These are phyloP conservation scores for Glyphotaelius pellucidus DNA, from an alignment of 2,888 invertebrate species.

Conservation along the genomic window DNA sequence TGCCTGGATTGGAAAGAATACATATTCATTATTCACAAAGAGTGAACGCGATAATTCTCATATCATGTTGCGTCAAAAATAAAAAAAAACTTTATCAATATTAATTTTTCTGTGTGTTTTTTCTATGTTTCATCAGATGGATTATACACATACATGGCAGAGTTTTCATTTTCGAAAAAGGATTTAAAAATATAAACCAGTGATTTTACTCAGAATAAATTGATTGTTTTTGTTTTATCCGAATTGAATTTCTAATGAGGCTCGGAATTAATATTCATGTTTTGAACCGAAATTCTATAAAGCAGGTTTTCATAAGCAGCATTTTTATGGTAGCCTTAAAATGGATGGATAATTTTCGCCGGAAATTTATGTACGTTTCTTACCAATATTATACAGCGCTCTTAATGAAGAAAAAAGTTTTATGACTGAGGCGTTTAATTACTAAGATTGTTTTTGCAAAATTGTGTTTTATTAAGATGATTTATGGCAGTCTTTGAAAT, in stretches of 20 bases:
- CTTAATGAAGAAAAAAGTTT: constrained; percentile 2
- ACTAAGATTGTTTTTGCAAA: background rate
- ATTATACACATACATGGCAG: background rate
- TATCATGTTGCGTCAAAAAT: background rate
- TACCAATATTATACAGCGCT: background rate
- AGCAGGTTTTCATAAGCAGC: background rate
- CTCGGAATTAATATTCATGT: background rate
- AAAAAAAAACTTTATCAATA: too few relatives aligned
- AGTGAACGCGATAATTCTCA: background rate
- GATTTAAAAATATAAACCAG: background rate
- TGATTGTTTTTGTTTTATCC: background rate
- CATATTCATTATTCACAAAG: background rate
- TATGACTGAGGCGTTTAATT: background rate
- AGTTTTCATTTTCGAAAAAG: background rate
- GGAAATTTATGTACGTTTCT: background rate
- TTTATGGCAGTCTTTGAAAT: background rate
- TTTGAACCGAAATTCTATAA: background rate
- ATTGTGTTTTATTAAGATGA: background rate
- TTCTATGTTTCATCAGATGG: background rate
- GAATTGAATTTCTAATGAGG: constrained; percentile 2
- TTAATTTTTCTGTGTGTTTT: too few relatives aligned
- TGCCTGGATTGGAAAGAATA: too few relatives aligned
- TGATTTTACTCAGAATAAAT: background rate
- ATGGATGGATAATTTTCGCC: background rate
- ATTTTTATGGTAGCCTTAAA: background rate